Conservation (phyloP, 1,140 invertebrate species). For the Pseudomyrmex gracilis region DNA sequence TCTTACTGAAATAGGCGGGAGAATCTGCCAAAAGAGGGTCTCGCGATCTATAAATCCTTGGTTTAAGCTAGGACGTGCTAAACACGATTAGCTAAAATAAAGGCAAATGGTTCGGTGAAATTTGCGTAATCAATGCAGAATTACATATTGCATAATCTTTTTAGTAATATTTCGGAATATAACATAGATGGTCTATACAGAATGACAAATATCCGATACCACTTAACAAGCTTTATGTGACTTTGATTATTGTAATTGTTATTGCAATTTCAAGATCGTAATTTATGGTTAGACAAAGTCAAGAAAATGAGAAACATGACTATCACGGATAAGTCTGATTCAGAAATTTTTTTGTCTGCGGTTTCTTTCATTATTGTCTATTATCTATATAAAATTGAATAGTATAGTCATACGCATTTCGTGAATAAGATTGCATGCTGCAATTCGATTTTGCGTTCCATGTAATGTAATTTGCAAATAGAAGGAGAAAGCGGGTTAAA, state of each 20-base stretch:
- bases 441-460: slow-evolving; percentile 50
- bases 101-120: slow-evolving; percentile 24
- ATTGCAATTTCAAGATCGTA: not conserved
- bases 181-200: slow-evolving; percentile 31
- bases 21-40: slow-evolving; percentile 48
- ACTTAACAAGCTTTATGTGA: not conserved
- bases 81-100: slow-evolving; percentile 48
- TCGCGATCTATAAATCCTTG: slow-evolving; percentile 50
- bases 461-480: slow-evolving; percentile 63
- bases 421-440: not conserved
- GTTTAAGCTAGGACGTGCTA: slow-evolving; percentile 35
- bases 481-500: slow-evolving; percentile 63
- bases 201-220: slow-evolving; percentile 6
- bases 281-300: not conserved
- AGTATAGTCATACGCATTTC: slow-evolving; percentile 1
- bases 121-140: slow-evolving; percentile 43
- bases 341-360: not conserved
- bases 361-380: slow-evolving; percentile 5
- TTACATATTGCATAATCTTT: slow-evolving; percentile 40
- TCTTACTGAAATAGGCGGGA: slow-evolving; percentile 33
- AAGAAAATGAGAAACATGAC: not conserved
- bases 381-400: slow-evolving; percentile 1
- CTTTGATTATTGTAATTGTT: not conserved
- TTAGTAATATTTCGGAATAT: slow-evolving; percentile 23
- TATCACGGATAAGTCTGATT: not conserved